Evolutionary conservation across 2,113 vertebrate species (phyloP), one percentile per base, ranked within the genome.

Genomic region (Hemiprocne comata): DNA sequence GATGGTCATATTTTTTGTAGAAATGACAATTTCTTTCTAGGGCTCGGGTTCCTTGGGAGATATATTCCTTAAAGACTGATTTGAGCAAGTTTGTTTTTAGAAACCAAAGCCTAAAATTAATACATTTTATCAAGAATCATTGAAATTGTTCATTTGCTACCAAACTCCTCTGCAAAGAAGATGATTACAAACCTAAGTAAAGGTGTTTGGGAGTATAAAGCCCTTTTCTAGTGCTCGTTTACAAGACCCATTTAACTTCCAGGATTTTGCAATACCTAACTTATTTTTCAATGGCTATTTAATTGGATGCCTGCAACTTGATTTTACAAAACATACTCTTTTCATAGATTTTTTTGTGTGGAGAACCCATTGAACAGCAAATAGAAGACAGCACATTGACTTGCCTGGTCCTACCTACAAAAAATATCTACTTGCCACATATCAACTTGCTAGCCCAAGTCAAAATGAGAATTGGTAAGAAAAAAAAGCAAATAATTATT

Each of bases 341-440:
- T 73, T 93, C 54, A 80, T 88, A 99, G 99, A 97, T 99, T 48
- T 89, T 94, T 93, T 61, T 72, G 88, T 97, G 98, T 71, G 99
- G 99, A 76, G 97, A 99, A 95, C 93, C 40, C 73, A 88, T 99
- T 91, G 90, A 96, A 55, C 25, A 71, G 60, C 93, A 95, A 53
- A 70, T 76, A 91, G 97, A 97, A 93, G 96, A 97, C 53, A 88
- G 83, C 73, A 96, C 98, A 12, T 80, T 93, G 89, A 90, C 97
- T 69, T 95, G 87, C 86, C 85, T 96, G 29, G 50, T 90, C 31
- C 71, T 97, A 11, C 98, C 98, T 83, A 78, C 97, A 46, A 98
- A 92, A 91, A 99, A 99, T 92, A 97, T 99, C 75, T 99, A 99
- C 86, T 96, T 99, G 65, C 99, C 99, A 75, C 98, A 98, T 66